These are phyloP conservation scores for Dysmachus trigonus DNA, from an alignment of 2,888 invertebrate species.

Conservation along the genomic window DNA sequence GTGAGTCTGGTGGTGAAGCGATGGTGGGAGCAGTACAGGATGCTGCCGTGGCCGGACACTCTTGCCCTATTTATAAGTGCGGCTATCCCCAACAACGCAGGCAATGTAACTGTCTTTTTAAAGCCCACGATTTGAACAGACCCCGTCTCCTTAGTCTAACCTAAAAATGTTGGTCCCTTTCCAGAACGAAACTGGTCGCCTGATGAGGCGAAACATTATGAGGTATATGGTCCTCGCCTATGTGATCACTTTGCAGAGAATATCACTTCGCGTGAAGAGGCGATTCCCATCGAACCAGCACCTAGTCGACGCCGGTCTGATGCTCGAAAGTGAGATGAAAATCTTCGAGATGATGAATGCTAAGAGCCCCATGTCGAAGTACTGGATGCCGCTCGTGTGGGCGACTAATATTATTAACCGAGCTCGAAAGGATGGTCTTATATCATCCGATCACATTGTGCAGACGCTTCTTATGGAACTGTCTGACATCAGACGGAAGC, in stretches of 20 bases:
- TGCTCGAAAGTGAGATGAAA: slow-evolving; percentile 91
- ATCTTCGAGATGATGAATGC: slow-evolving; percentile 90
- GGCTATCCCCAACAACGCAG: slow-evolving; percentile 87
- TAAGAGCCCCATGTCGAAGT: slow-evolving; percentile 89
- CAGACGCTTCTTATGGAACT: slow-evolving; percentile 89
- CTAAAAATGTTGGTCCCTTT: slow-evolving; percentile 51
- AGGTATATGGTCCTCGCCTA: slow-evolving; percentile 88
- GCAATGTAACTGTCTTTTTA: slow-evolving; percentile 53
- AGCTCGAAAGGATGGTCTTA: slow-evolving; percentile 84
- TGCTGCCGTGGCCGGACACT: slow-evolving; percentile 94
- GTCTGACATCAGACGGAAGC: slow-evolving; percentile 84
- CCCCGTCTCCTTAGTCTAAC: background rate
- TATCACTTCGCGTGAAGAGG: slow-evolving; percentile 86
- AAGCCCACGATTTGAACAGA: background rate
- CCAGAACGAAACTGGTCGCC: slow-evolving; percentile 86
- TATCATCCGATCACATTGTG: slow-evolving; percentile 89
- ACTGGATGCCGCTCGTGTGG: slow-evolving; percentile 95
- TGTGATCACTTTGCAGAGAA: slow-evolving; percentile 87
- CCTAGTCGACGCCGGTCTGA: slow-evolving; percentile 88
- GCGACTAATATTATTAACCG: slow-evolving; percentile 91
- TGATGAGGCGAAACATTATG: slow-evolving; percentile 90
- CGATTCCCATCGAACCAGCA: slow-evolving; percentile 91
- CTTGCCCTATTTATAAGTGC: slow-evolving; percentile 91
- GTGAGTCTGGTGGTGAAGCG: slow-evolving; percentile 90
- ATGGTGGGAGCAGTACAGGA: slow-evolving; percentile 96